Evolutionary conservation across 1,140 invertebrate genomes (phyloP), one percentile per base, ranked within the genome.

Genomic region (Ditylenchus dipsaci): DNA sequence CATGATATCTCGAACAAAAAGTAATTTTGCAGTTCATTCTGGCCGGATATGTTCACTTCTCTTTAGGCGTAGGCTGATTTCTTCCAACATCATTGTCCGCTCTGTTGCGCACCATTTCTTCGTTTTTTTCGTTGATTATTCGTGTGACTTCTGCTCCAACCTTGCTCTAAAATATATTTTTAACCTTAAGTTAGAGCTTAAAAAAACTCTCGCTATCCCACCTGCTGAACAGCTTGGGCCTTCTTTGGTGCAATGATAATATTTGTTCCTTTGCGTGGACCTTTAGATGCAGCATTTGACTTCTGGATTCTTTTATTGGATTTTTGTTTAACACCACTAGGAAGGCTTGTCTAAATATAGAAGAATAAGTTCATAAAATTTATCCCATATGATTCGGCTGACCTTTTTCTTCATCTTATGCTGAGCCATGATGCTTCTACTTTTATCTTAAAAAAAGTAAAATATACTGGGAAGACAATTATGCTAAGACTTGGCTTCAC

Each of bases 121-220:
- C 75, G 30, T 76, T 76, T 38, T 76, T 76, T 15, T 77, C 69
- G 59, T 76, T 76, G 49, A 76, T 76, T 26, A 76, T 57, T 21
- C 69, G 63, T 17, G 68, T 69, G n/a, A 76, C 75, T 60, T 77
- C 76, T 3, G 70, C 72, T 23, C 47, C 56, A n/a, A 73, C 53
- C 45, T 76, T 76, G 15, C 23, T 19, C 49, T 53, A 26, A 3
- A 53, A 53, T 7, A 5, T 53, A 3, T 13, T 67, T 64, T 64
- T 74, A 56, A 57, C 73, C 45, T 30, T 19, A 5, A 29, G n/a
- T 53, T 53, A 3, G 15, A 53, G 3, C 23, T 38, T n/a, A n/a
- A n/a, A n/a, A n/a, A n/a, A n/a, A n/a, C n/a, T n/a, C n/a, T 59
- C 19, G 57, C 11, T 38, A 38, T n/a, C n/a, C n/a, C 23, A 59